Conservation (phyloP, 2,113 vertebrate genomes). For the Falco punctatus region DNA sequence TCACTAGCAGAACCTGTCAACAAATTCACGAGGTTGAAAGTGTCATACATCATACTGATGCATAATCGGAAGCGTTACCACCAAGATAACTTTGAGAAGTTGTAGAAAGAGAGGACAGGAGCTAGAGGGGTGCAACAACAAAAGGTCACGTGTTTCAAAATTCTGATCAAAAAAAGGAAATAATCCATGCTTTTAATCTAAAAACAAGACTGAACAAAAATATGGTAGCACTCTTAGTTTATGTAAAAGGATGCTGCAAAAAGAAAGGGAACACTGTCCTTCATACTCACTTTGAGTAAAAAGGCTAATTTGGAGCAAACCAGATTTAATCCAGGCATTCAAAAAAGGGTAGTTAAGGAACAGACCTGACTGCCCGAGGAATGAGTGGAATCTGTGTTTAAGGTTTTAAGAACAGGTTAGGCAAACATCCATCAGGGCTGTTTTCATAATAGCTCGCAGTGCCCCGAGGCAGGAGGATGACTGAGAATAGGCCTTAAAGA, state of each 20-base stretch:
- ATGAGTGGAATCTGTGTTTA: conserved; percentile 18
- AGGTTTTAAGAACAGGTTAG: not conserved
- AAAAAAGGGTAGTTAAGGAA: not conserved
- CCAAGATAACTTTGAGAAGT: not conserved
- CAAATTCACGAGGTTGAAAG: not conserved
- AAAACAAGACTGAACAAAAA: not conserved
- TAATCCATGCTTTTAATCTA: not conserved
- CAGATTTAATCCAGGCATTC: not conserved
- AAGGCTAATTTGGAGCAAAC: not conserved
- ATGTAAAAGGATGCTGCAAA: not conserved
- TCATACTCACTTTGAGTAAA: not conserved
- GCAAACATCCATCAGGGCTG: not conserved
- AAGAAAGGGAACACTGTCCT: not conserved
- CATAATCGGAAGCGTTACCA: not conserved
- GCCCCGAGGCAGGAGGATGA: not conserved
- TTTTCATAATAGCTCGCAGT: not conserved
- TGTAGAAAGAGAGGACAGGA: not conserved
- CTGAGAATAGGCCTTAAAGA: not conserved
- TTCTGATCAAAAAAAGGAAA: not conserved
- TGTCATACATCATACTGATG: not conserved
- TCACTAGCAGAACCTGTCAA: not conserved
- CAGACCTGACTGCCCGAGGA: not conserved
- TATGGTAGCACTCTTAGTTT: not conserved
- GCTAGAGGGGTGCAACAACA: not conserved
- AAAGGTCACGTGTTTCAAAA: not conserved